Conservation (phyloP, 2,888 invertebrate genomes). For the Orchestes rusci region DNA sequence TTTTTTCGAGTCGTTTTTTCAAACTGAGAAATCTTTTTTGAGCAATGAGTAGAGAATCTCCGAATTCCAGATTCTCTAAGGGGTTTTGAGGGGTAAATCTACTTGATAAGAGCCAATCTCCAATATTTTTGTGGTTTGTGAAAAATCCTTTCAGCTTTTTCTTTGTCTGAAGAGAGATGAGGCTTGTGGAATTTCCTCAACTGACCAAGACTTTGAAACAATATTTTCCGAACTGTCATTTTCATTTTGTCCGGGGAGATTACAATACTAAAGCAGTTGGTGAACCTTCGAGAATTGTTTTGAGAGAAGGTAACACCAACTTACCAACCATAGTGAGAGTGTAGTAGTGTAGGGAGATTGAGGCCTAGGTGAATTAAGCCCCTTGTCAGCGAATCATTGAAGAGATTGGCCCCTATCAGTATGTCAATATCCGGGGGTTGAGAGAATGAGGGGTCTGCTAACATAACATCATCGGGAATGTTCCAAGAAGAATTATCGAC, state of each 20-base stretch:
- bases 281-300: too few relatives aligned
- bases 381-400: slow-evolving; percentile 10
- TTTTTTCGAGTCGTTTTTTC: slow-evolving; percentile 8
- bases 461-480: slow-evolving; percentile 1
- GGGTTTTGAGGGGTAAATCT: slow-evolving; percentile 13
- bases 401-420: slow-evolving; percentile 18
- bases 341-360: slow-evolving; percentile 11
- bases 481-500: slow-evolving; percentile 1
- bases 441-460: slow-evolving; percentile 17
- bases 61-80: slow-evolving; percentile 8
- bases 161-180: neutral
- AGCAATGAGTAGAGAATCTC: slow-evolving; percentile 10
- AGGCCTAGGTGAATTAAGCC: slow-evolving; percentile 11
- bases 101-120: slow-evolving; percentile 17
- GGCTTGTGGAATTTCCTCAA: neutral
- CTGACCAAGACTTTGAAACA: slow-evolving; percentile 3
- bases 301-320: slow-evolving; percentile 12
- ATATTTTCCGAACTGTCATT: neutral
- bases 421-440: slow-evolving; percentile 17
- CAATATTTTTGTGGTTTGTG: slow-evolving; percentile 1
- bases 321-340: slow-evolving; percentile 19
- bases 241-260: too few relatives aligned
- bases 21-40: slow-evolving; percentile 9
- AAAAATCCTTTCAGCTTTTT: slow-evolving; percentile 4
- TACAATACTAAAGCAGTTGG: too few relatives aligned